phyloP scores from a whole-genome alignment of 1,140 invertebrate genomes.

The Octopus sinensis region DNA sequence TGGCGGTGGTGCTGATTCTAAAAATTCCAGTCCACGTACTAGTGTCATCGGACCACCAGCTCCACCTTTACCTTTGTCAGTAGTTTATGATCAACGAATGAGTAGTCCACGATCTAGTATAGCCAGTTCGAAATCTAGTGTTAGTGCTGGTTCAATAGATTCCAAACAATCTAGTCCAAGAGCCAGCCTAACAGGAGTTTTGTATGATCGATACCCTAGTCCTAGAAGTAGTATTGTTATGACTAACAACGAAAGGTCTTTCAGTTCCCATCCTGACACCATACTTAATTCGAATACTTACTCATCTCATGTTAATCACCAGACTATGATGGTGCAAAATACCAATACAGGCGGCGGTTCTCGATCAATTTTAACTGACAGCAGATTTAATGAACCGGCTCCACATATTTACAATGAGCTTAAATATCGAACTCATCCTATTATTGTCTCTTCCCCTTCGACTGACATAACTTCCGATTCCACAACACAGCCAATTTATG shows the following conservation, averaged over 20 bases:
- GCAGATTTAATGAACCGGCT: slow-evolving; percentile 47
- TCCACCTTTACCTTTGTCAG: slow-evolving; percentile 40
- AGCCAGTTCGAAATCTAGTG: slow-evolving; percentile 59
- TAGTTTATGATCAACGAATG: slow-evolving; percentile 58
- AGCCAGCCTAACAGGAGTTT: slow-evolving; percentile 40
- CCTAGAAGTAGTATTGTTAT: neutral
- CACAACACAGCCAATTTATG: slow-evolving; percentile 9
- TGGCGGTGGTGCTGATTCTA: slow-evolving; percentile 64
- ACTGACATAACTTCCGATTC: slow-evolving; percentile 55
- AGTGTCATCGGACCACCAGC: slow-evolving; percentile 52
- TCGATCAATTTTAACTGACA: slow-evolving; percentile 35
- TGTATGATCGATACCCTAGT: slow-evolving; percentile 7
- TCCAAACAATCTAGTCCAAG: slow-evolving; percentile 62
- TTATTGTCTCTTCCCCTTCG: slow-evolving; percentile 64
- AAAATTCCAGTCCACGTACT: slow-evolving; percentile 63
- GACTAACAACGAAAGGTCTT: neutral
- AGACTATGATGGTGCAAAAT: neutral
- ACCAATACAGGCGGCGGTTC: neutral
- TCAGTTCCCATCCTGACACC: neutral
- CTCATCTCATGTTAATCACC: neutral
- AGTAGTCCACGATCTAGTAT: slow-evolving; percentile 54
- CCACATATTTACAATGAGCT: slow-evolving; percentile 40
- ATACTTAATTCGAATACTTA: neutral
- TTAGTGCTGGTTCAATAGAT: slow-evolving; percentile 58
- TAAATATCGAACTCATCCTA: slow-evolving; percentile 30